Base-by-base conservation (phyloP, 1,140 invertebrate genomes). In the Calycopis cecrops region DNA sequence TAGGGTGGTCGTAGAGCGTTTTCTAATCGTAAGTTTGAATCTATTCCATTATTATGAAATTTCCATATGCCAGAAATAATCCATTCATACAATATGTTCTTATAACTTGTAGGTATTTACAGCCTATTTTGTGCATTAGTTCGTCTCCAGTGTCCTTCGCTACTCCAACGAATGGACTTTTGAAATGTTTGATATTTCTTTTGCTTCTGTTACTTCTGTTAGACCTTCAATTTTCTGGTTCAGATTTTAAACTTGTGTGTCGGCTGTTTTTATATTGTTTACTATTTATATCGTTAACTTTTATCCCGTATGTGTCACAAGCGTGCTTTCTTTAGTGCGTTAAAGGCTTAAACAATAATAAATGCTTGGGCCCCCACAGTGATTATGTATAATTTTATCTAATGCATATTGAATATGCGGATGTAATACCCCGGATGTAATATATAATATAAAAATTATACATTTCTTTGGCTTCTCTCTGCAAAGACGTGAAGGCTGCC, bases 351-450 rank as follows among this genome's bases (percentile, higher is more conserved):
- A 84, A 88, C 54, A 88, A 80, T 60, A 84, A 85, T 73, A 89
- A 77, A 71, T 87, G 78, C 52, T 85, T 88, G 71, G 87, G 81
- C 67, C 79, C 60, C 87, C 87, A 86, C 87, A n/a, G 65, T 77
- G 72, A 59, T 88, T 85, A 68, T 88, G 85, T 69, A 88, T 83
- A 73, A 84, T 85, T 67, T 86, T 86, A 59, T 88, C 86, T 67
- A 87, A 57, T 52, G 87, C 87, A 76, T 88, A 88, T 70, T 88
- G 85, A 68, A 88, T 83, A 73, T 85, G 86, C 68, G 87, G 87
- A 59, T 88, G 85, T 67, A 87, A 57, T 52, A 88, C 76, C 76
- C 86, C 87, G 76, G n/a, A n/a, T n/a, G n/a, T n/a, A n/a, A n/a
- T n/a, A n/a, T n/a, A n/a, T n/a, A n/a, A n/a, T n/a, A n/a, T n/a